Percentiles rank a stretch among this genome's conserved stretches.
Evolutionary conservation across 2,888 invertebrate species (phyloP).

Genomic region (Beris chalybata): DNA sequence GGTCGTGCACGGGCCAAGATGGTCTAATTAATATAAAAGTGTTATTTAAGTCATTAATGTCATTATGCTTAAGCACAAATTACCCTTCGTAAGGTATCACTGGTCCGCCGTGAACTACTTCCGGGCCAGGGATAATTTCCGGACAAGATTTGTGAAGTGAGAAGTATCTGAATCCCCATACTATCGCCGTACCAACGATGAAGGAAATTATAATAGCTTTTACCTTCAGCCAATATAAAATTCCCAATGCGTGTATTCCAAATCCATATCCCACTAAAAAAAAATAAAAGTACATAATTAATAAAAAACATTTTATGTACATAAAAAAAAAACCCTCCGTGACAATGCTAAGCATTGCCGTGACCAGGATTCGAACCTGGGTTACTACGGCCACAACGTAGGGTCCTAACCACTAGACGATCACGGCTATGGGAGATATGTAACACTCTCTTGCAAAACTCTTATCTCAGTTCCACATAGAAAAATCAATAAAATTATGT

Average conservation of each 20-base stretch:
- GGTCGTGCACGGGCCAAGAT: constrained; percentile 41
- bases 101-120: constrained; percentile 41
- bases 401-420: constrained; percentile 38
- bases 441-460: no score
- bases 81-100: constrained; percentile 51
- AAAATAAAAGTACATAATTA: constrained; percentile 1
- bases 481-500: no score
- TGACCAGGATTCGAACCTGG: constrained; percentile 38
- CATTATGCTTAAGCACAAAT: constrained; percentile 35
- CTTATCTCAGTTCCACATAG: no score
- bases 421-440: constrained; percentile 29
- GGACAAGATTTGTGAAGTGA: constrained; percentile 41
- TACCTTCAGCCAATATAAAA: constrained; percentile 53
- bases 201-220: constrained; percentile 53
- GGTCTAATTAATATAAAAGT: neutral
- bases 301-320: neutral
- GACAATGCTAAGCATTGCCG: constrained; percentile 26
- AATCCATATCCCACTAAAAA: constrained; percentile 43
- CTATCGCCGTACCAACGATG: constrained; percentile 52
- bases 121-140: constrained; percentile 42
- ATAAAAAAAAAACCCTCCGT: constrained; percentile 4
- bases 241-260: constrained; percentile 48
- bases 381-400: constrained; percentile 37
- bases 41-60: neutral
- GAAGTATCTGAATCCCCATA: constrained; percentile 50